A percentile compares a stretch with the other conserved stretches of the same genome.
Conservation (phyloP, 1,140 invertebrate species). For the Calephelis virginiensis region DNA sequence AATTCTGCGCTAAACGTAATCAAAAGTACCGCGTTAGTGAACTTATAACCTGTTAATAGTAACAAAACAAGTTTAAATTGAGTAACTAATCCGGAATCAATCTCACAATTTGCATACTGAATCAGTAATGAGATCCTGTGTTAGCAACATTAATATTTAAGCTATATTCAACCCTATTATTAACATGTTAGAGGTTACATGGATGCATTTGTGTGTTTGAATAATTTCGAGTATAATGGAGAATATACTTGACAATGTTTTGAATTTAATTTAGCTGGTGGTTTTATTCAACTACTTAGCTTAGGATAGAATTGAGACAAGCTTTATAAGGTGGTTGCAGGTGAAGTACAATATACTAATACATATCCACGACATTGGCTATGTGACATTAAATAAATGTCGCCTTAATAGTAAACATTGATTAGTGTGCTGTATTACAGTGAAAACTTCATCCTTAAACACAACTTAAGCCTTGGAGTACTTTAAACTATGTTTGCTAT, state of each 20-base stretch:
- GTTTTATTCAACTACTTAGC: background rate
- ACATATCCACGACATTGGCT: no score
- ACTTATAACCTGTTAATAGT: conserved; percentile 3
- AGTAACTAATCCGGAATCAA: conserved; percentile 13
- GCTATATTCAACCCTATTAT: conserved; percentile 1
- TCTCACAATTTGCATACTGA: conserved; percentile 15
- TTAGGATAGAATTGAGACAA: background rate
- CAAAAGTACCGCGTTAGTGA: no score
- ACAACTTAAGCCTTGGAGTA: no score
- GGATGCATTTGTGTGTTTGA: conserved; percentile 1
- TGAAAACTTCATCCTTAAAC: no score
- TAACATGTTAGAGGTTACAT: background rate
- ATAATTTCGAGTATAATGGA: background rate
- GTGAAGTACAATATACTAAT: no score
- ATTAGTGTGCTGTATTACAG: no score
- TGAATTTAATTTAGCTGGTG: conserved; percentile 2
- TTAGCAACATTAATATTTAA: conserved; percentile 8
- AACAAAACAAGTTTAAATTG: conserved; percentile 8
- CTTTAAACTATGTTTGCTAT: no score
- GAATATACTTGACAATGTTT: conserved; percentile 3
- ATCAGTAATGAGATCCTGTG: conserved; percentile 9
- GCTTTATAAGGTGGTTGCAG: no score
- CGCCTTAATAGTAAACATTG: no score
- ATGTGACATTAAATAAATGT: no score
- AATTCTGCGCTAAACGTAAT: no score